These are phyloP conservation scores for Melanotaenia maccullochi DNA, from an alignment of 2,797 vertebrate genomes.

Conservation along the genomic window DNA sequence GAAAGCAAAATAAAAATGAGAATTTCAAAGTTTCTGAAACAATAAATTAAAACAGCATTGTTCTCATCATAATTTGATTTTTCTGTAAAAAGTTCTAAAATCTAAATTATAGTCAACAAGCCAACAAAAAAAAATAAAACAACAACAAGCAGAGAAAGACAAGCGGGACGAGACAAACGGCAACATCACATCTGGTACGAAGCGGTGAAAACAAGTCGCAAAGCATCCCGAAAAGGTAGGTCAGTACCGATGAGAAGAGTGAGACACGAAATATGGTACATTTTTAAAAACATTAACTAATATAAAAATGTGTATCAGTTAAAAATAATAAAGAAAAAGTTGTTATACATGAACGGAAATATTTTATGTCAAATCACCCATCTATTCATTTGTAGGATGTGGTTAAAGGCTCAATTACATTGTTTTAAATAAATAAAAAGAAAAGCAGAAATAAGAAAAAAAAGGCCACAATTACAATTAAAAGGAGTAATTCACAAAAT, in stretches of 20 bases:
- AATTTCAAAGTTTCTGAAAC: conserved; percentile 1
- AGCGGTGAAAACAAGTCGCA: conserved; percentile 23
- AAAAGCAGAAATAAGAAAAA: background rate
- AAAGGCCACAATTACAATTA: conserved; percentile 1
- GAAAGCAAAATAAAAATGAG: conserved; percentile 2
- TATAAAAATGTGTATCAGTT: background rate
- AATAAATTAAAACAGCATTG: background rate
- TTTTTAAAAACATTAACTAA: too few relatives aligned
- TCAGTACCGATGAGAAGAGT: background rate
- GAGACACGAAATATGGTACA: background rate
- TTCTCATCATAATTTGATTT: background rate
- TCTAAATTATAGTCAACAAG: conserved; percentile 21
- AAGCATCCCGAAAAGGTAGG: background rate
- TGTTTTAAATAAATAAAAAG: conserved; percentile 10
- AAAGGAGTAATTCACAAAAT: background rate
- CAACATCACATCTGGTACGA: conserved; percentile 17
- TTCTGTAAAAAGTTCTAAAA: conserved; percentile 2
- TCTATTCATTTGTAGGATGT: background rate
- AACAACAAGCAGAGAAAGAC: background rate
- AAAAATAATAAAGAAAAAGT: background rate
- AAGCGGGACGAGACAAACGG: conserved; percentile 21
- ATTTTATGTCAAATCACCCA: conserved; percentile 6
- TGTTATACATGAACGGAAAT: conserved; percentile 8
- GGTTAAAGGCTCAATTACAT: background rate
- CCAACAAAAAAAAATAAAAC: conserved; percentile 15